Percentiles rank a stretch among this genome's conserved stretches.
phyloP scores from a whole-genome alignment of 2,888 invertebrate genomes.

The Leptopilina myrica region DNA sequence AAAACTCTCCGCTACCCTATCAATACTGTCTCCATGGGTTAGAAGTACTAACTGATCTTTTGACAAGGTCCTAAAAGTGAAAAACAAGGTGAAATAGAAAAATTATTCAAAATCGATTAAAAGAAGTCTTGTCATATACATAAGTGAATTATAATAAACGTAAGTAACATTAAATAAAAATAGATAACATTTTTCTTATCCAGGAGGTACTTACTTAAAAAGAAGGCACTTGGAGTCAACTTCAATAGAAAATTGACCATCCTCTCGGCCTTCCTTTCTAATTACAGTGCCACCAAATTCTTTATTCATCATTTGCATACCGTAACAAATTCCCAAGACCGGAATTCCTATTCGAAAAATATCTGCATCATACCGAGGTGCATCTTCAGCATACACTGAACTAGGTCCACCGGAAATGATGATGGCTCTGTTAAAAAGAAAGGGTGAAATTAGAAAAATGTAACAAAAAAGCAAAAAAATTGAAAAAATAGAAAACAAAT shows the following conservation, averaged over 20 bases:
- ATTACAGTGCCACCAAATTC: conserved; percentile 96
- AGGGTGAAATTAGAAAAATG: background rate
- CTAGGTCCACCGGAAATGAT: conserved; percentile 99
- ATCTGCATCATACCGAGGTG: conserved; percentile 95
- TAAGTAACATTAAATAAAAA: too few species aligned
- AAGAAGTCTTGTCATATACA: too few species aligned
- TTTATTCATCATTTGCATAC: conserved; percentile 99
- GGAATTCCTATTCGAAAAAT: conserved; percentile 97
- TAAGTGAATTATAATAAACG: too few species aligned
- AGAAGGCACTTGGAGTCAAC: conserved; percentile 92
- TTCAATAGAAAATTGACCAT: conserved; percentile 94
- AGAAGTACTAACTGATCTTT: conserved; percentile 93
- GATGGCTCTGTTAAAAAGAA: conserved; percentile 84
- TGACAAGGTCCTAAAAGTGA: conserved; percentile 85
- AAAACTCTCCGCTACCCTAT: conserved; percentile 93
- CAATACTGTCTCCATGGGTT: conserved; percentile 98
- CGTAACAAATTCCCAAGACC: conserved; percentile 98
- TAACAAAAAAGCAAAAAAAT: conserved; percentile 3
- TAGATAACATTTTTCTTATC: background rate
- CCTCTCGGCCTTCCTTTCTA: conserved; percentile 92
- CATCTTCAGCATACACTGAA: conserved; percentile 96
- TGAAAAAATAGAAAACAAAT: background rate
- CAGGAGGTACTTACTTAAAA: conserved; percentile 87
- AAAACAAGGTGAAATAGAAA: background rate
- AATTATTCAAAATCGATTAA: too few species aligned